A percentile compares a stretch with the other conserved stretches of the same genome.
Conservation (phyloP, 2,797 vertebrate genomes). For the Pachyuromys duprasi region DNA sequence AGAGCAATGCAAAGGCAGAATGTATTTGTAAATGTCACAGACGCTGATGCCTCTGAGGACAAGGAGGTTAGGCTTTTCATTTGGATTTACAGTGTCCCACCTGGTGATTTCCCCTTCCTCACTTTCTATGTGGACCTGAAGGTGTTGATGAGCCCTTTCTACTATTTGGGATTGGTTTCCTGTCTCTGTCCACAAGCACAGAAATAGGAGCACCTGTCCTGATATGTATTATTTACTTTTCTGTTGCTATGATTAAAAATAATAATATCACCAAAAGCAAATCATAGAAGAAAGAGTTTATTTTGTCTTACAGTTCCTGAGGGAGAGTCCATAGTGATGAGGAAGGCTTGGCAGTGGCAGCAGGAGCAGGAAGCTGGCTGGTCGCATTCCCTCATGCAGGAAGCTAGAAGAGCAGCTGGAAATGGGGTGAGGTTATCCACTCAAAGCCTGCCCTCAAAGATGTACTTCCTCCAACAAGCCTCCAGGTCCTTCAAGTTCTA, state of each 20-base stretch:
- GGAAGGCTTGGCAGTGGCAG: background rate
- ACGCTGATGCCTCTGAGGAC: background rate
- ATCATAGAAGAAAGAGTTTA: background rate
- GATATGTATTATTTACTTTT: background rate
- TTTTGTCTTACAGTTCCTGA: background rate
- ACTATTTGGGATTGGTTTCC: background rate
- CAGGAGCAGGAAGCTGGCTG: background rate
- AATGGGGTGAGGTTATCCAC: background rate
- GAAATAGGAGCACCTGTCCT: background rate
- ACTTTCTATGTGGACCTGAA: background rate
- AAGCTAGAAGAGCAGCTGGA: background rate
- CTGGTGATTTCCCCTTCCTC: background rate
- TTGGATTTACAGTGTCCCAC: background rate
- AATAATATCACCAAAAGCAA: background rate
- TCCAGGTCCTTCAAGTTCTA: background rate
- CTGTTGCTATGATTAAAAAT: background rate
- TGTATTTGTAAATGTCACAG: background rate
- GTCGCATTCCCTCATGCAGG: no score
- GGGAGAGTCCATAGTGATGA: background rate
- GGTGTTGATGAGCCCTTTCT: background rate
- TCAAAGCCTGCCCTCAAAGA: background rate
- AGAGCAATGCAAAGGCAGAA: background rate
- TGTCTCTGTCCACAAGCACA: background rate
- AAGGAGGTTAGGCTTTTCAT: background rate
- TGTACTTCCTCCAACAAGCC: no score